These are phyloP conservation scores for Drosophila antonietae DNA, from an alignment of 2,888 invertebrate genomes.

Conservation along the genomic window DNA sequence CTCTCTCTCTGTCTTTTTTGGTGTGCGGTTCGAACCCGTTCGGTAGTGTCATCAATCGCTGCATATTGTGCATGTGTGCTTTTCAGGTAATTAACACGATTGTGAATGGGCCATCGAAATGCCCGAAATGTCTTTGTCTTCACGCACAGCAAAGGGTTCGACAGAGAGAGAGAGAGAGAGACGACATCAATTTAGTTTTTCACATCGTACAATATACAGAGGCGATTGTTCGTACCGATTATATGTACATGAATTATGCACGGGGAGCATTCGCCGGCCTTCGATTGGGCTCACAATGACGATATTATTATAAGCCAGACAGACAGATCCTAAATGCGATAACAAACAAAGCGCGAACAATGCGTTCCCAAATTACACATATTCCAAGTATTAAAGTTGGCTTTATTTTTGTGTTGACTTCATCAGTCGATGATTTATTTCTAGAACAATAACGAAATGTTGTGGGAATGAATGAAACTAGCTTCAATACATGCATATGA, in stretches of 20 bases:
- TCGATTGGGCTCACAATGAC: not conserved
- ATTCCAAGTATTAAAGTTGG: not conserved
- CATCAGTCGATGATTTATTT: constrained; percentile 3
- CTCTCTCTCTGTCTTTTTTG: not conserved
- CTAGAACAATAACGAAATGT: not conserved
- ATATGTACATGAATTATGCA: constrained; percentile 27
- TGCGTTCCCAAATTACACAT: not conserved
- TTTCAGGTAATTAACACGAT: constrained; percentile 45
- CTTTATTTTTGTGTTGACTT: not conserved
- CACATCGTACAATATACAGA: not conserved
- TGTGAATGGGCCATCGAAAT: constrained; percentile 10
- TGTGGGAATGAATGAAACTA: not conserved
- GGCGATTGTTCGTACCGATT: not conserved
- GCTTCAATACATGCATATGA: no score
- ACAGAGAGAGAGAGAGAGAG: not conserved
- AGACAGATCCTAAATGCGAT: constrained; percentile 11
- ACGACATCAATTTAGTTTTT: constrained; percentile 3
- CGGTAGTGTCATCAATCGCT: constrained; percentile 31
- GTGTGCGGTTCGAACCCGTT: constrained; percentile 1
- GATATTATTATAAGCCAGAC: constrained; percentile 12
- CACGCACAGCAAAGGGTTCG: not conserved
- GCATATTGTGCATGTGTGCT: constrained; percentile 24
- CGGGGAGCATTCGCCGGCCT: constrained; percentile 22
- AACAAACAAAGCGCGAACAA: constrained; percentile 10
- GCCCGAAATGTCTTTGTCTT: constrained; percentile 32